phyloP scores from a whole-genome alignment of 2,797 vertebrate genomes.

The Poeciliopsis turneri region DNA sequence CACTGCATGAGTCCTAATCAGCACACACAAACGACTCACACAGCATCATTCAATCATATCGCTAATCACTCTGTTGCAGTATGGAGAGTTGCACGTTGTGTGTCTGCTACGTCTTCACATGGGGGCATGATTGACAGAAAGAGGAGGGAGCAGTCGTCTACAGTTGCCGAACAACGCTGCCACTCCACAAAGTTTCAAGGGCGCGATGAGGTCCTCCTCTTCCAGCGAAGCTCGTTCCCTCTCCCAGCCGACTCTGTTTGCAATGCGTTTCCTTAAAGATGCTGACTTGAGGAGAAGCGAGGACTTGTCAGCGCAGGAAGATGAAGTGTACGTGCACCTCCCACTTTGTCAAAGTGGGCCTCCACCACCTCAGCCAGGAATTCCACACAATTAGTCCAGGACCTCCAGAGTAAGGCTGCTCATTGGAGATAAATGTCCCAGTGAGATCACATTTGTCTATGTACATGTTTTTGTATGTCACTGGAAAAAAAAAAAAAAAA shows the following conservation, averaged over 20 bases:
- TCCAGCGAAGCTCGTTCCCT: conserved; percentile 44
- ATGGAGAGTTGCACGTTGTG: conserved; percentile 15
- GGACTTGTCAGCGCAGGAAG: conserved; percentile 70
- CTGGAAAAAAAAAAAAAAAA: background rate
- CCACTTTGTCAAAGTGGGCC: conserved; percentile 61
- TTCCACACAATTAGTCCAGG: conserved; percentile 73
- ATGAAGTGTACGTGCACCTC: conserved; percentile 72
- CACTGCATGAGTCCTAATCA: conserved; percentile 61
- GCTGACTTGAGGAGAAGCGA: conserved; percentile 74
- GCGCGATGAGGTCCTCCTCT: conserved; percentile 51
- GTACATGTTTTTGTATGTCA: conserved; percentile 22
- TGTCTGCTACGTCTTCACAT: conserved; percentile 41
- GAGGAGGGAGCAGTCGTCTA: conserved; percentile 54
- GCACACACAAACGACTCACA: conserved; percentile 45
- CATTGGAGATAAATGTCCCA: conserved; percentile 63
- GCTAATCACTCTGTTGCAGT: conserved; percentile 43
- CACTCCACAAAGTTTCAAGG: conserved; percentile 76
- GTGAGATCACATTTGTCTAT: conserved; percentile 21
- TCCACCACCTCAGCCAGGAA: conserved; percentile 57
- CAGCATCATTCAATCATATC: conserved; percentile 31
- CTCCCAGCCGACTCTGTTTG: conserved; percentile 61
- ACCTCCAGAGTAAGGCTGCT: conserved; percentile 57
- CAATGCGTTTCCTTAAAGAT: conserved; percentile 67
- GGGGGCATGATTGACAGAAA: conserved; percentile 28
- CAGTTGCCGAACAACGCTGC: conserved; percentile 37